Base-by-base conservation (phyloP, 2,113 vertebrate species). In the Ahaetulla prasina region DNA sequence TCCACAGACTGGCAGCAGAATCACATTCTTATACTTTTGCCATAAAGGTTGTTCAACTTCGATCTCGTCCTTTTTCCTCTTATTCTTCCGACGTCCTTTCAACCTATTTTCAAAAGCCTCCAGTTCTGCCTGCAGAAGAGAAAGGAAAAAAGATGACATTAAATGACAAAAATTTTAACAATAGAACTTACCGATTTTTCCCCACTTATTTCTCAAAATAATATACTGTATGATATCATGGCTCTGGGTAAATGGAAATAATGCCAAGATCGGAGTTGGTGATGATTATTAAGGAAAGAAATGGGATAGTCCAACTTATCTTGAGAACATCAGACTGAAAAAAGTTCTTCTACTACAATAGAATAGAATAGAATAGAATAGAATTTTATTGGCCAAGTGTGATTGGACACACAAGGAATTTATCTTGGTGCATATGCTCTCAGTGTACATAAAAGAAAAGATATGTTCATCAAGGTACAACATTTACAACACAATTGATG, bases 21-120 rank as follows among this genome's bases (percentile, higher is more conserved):
- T 93, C 52, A 97, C 88, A 39, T 97, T 96, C 91, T 95, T 98
- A 7, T 98, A 98, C 96, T 98, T 98, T 90, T 98, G 97, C 98
- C 99, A 99, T 0, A n/a, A 93, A 0, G 97, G 94, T 22, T 96
- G 98, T 91, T 97, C 97, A 74, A 96, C 57, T 92, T 97, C 96
- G 94, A 98, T 97, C 95, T 98, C 98, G 68, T 98, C 98, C 93
- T 97, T 98, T n/a, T 96, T 97, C 95, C 96, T 98, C 97, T 98
- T 99, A 89, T 97, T 98, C 97, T 99, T 98, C 60, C 98, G 97
- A 89, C 98, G 97, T 0, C 99, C 99, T 95, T 98, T 99, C 95
- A 99, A 97, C 30, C 99, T 98, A 95, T 99, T 99, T 97, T 99
- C 98, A 94, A 99, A 99, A 85, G 98, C 99, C 95, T 99, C 98